Base-by-base conservation (phyloP, 1,140 invertebrate genomes). In the Magallana angulata region DNA sequence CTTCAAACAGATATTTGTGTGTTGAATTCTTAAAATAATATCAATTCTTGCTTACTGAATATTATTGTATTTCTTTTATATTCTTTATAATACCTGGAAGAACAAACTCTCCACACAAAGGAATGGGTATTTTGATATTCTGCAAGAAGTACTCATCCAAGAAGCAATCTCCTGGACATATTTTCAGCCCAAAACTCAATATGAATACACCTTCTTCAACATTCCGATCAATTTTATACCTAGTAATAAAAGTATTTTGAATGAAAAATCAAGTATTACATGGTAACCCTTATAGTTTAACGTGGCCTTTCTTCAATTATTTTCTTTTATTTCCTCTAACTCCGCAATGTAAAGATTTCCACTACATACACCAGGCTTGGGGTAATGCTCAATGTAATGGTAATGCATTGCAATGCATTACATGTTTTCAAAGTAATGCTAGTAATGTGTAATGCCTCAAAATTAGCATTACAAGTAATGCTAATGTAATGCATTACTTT, bases 71-170 rank as follows among this genome's bases (percentile, higher is more conserved):
- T 76, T 36, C 3, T 9, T 24, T 36, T 76, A 11, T 76, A 30
- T 76, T 7, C 64, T 76, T 76, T 76, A 76, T 48, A 76, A 14
- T 76, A 89, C 89, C 89, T 86, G 84, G 82, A 36, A 89, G 60
- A 30, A 86, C 62, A 57, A 89, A 89, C 57, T 89, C 85, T n/a
- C 81, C 84, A 80, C 89, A 89, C 8, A 89, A 24, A 48, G 89
- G 89, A 30, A 85, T 85, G 5, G 86, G 86, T 36, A 89, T 80
- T 82, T 87, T 24, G 7, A 86, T n/a, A 24, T 85, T 24, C 16
- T 64, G 59, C 16, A 90, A 11, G 16, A 89, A 60, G n/a, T 83
- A 86, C 5, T 86, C 57, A 58, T 86, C 68, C 11, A 86, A 30
- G 58, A 86, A 76, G 57, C 56, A 57, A 48, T 87, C 87, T 85